Evolutionary conservation across 2,113 vertebrate species (phyloP).

Genomic region (Megaceryle maxima): DNA sequence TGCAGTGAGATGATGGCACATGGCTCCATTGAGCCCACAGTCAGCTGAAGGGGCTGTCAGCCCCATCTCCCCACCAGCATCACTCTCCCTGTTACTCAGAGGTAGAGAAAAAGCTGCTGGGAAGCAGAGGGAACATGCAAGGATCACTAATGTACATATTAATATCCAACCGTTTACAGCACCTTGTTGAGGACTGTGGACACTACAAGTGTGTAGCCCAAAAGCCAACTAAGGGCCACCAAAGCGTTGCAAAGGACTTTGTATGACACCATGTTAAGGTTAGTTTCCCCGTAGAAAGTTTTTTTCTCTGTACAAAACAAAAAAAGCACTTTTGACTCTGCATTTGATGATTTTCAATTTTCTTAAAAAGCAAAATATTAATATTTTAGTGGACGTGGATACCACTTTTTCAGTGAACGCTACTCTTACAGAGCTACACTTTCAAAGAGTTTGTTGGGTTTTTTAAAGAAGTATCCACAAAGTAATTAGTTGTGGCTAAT

Average conservation of each 20-base stretch:
- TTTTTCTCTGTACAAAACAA: background rate
- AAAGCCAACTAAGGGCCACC: background rate
- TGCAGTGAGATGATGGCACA: rapidly evolving
- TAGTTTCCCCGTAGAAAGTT: background rate
- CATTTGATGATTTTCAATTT: background rate
- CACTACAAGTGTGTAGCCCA: background rate
- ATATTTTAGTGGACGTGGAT: background rate
- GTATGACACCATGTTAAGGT: too few species aligned
- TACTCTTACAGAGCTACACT: background rate
- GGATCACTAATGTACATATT: rapidly evolving
- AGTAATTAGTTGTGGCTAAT: background rate
- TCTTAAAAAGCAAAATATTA: background rate
- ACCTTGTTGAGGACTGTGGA: background rate
- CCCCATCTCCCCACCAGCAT: background rate
- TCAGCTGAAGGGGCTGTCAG: background rate
- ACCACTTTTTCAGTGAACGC: background rate
- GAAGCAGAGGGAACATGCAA: background rate
- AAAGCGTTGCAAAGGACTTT: background rate
- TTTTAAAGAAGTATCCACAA: background rate
- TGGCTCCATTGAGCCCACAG: rapidly evolving
- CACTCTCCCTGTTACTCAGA: rapidly evolving
- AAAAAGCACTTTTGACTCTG: background rate
- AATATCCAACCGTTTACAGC: background rate
- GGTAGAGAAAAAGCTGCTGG: background rate
- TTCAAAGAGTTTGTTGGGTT: background rate